Evolutionary conservation across 2,797 vertebrate species (phyloP), one percentile per base, ranked within the genome.

Genomic region (Mareca penelope): DNA sequence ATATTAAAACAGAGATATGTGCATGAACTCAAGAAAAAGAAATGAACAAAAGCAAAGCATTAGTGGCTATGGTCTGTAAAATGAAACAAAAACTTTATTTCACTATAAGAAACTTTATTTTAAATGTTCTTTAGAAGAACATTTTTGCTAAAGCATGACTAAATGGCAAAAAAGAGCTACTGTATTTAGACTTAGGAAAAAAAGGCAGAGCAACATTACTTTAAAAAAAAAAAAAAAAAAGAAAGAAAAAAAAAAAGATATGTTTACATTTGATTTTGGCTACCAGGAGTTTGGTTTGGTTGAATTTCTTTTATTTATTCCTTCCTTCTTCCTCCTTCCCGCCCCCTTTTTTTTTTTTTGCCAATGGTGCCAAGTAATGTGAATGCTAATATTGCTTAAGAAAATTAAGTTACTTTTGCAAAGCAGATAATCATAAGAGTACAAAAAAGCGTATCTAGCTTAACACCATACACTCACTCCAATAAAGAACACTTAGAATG

Each of bases 101-200:
- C 99, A 99, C 99, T 99, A 99, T 99, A 99, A 99, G 99, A 99
- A 98, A 99, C 98, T 99, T 99, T 99, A 99, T 99, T 99, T 99
- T 99, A 98, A 99, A 99, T 99, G 99, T 99, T 99, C 99, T 98
- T 98, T 98, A 99, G 98, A 99, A 98, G 99, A 99, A 99, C 99
- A 98, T 99, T 99, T 96, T 99, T 99, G 99, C 99, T 99, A 98
- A 99, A 99, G 99, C 99, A 99, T 99, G 99, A 99, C 98, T 98
- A 98, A 99, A 98, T 98, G 99, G 99, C 99, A 98, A 98, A 98
- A 98, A 98, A 98, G 98, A 98, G 98, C 98, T 98, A 98, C 98
- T 98, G 98, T 99, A 99, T 99, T 99, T 99, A 99, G 99, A 99
- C 98, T 99, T 99, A 99, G 99, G 98, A 98, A 98, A 98, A 97